These are phyloP conservation scores for Austrolebias charrua DNA, from an alignment of 2,797 vertebrate genomes.

Conservation along the genomic window DNA sequence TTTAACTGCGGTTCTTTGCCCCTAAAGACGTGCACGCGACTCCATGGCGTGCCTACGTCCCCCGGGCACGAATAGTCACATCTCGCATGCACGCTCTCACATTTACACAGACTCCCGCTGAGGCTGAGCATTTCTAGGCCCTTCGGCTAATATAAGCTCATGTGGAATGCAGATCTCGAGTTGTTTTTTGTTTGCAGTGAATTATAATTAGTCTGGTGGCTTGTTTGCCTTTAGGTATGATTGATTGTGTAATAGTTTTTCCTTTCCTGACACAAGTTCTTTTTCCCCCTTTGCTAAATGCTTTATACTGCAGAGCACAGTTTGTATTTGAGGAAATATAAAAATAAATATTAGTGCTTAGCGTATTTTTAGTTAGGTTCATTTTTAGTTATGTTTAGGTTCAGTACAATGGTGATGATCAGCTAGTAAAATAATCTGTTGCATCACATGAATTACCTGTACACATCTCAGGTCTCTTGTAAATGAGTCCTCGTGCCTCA, in stretches of 20 bases:
- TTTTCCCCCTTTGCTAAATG: conserved; percentile 31
- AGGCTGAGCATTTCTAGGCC: conserved; percentile 55
- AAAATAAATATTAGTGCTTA: too few relatives aligned
- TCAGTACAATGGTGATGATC: too few relatives aligned
- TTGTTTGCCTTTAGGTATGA: conserved; percentile 62
- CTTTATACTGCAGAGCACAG: background rate
- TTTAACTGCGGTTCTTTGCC: conserved; percentile 38
- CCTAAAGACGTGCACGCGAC: conserved; percentile 71
- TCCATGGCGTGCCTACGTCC: conserved; percentile 48
- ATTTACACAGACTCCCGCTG: conserved; percentile 25
- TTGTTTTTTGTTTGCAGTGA: conserved; percentile 62
- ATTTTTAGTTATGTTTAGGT: too few relatives aligned
- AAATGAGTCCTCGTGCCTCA: too few relatives aligned
- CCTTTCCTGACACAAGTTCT: conserved; percentile 26
- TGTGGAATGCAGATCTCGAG: conserved; percentile 71
- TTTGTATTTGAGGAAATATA: background rate
- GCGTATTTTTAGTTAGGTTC: too few relatives aligned
- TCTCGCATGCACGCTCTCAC: conserved; percentile 29
- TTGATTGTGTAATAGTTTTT: conserved; percentile 57
- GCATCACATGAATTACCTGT: too few relatives aligned
- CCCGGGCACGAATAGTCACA: conserved; percentile 56
- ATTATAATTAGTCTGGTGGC: conserved; percentile 60
- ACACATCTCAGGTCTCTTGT: too few relatives aligned
- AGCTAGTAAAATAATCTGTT: too few relatives aligned
- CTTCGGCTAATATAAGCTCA: conserved; percentile 67